Conservation (phyloP, 2,797 vertebrate species). For the Semotilus atromaculatus region DNA sequence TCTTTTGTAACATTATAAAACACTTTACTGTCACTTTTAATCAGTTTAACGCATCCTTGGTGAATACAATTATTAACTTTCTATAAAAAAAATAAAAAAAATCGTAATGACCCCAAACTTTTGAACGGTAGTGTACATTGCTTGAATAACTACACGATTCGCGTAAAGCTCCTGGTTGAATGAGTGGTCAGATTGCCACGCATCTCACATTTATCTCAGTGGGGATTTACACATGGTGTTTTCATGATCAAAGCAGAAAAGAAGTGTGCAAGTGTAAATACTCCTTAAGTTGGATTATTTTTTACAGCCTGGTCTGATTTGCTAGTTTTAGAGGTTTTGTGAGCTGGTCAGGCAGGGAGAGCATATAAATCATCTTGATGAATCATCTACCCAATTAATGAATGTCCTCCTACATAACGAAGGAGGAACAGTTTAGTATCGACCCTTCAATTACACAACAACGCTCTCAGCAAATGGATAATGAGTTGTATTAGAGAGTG, state of each 20-base stretch:
- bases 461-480: slow-evolving; percentile 52
- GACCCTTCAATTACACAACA: slow-evolving; percentile 59
- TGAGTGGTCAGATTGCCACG: not conserved
- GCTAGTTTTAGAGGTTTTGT: not conserved
- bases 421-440: slow-evolving; percentile 36
- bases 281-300: not conserved
- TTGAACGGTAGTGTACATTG: not conserved
- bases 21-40: not conserved
- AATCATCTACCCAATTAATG: slow-evolving; percentile 1
- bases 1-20: too few species aligned
- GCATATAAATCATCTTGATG: not conserved
- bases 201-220: not conserved
- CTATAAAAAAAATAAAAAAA: not conserved
- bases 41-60: not conserved
- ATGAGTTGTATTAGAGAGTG: slow-evolving; percentile 47
- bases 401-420: slow-evolving; percentile 18
- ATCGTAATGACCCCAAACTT: not conserved
- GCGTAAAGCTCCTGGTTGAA: not conserved
- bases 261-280: not conserved
- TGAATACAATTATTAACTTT: not conserved
- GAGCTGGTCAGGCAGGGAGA: not conserved
- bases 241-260: not conserved
- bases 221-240: not conserved
- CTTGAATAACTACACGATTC: not conserved
- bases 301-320: not conserved